Conservation (phyloP, 2,113 vertebrate species). For the Microtus richardsoni region DNA sequence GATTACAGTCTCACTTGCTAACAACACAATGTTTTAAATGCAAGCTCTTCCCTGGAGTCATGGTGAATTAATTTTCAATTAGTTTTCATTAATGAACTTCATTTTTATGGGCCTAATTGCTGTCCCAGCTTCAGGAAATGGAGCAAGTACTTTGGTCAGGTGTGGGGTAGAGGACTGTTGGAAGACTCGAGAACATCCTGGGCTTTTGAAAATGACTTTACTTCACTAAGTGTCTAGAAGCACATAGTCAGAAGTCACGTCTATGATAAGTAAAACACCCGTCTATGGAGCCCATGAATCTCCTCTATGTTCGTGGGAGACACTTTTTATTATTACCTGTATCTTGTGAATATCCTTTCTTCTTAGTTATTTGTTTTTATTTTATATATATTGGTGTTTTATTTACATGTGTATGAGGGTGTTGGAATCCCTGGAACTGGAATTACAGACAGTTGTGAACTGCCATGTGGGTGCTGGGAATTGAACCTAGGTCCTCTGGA, state of each 20-base stretch:
- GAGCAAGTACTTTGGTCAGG: slow-evolving; percentile 50
- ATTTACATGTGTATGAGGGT: background rate
- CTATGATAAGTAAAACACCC: background rate
- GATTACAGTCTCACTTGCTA: slow-evolving; percentile 79
- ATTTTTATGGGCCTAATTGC: slow-evolving; percentile 77
- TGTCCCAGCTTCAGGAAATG: slow-evolving; percentile 72
- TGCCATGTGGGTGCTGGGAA: background rate
- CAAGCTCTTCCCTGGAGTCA: slow-evolving; percentile 78
- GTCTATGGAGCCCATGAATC: background rate
- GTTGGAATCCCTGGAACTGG: background rate
- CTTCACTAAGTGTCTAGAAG: slow-evolving; percentile 16
- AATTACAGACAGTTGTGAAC: background rate
- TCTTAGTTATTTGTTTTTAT: background rate
- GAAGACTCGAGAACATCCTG: background rate
- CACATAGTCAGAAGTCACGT: background rate
- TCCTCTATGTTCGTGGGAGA: slow-evolving; percentile 22
- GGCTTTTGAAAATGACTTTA: background rate
- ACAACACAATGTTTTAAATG: slow-evolving; percentile 80
- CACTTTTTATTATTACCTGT: slow-evolving; percentile 32
- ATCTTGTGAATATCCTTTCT: background rate
- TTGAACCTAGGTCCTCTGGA: background rate
- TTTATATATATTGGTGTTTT: background rate
- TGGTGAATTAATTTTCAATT: slow-evolving; percentile 84
- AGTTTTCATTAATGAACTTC: slow-evolving; percentile 82
- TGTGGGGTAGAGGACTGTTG: background rate